Base-by-base conservation (phyloP, 2,888 invertebrate genomes). In the Drosophila mimetica region DNA sequence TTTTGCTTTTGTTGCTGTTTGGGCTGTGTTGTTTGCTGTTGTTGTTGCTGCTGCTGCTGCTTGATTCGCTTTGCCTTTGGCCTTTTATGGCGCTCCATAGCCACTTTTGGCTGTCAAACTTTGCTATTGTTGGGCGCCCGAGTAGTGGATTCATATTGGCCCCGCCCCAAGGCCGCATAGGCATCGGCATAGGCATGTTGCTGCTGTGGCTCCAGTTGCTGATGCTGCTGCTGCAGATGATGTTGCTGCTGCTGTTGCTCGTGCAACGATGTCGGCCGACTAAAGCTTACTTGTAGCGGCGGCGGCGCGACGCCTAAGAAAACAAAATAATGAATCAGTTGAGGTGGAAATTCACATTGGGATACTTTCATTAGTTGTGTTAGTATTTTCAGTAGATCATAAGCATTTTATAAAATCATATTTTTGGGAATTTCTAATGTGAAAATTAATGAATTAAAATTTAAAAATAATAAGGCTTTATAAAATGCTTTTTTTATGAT, bases 231-330 rank as follows among this genome's bases (percentile, higher is more conserved):
- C 16, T 44, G 73, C 52, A 69, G 59, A 18, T 60, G 71, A 41
- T 67, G 74, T 41, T 57, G 75, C 44, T 55, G 70, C 50, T 70
- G 75, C 61, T 57, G 65, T 18, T 82, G 84, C 65, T 88, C 91
- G 75, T 91, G 91, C 83, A 90, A 75, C 75, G 91, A 91, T 75
- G 91, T 89, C 86, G 92, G 90, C 76, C 91, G 89, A 89, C 91
- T 92, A 92, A 90, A 92, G 90, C 89, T 92, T 92, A 86, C 92
- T 92, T 89, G 92, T 90, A 88, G 92, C 90, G 85, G 90, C 77
- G 90, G 91, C 88, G 90, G 90, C 80, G 87, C 91, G 91, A 88
- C 91, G 91, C 88, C 92, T 92, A n/a, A 8, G 28, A 25, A 30
- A 30, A 9, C 9, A 9, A 52, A 32, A 2, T 36, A n/a, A 1